Percentiles rank a stretch among this genome's conserved stretches.
These are phyloP conservation scores for Brachionus asplanchnoidis DNA, from an alignment of 1,140 invertebrate species.

Conservation along the genomic window DNA sequence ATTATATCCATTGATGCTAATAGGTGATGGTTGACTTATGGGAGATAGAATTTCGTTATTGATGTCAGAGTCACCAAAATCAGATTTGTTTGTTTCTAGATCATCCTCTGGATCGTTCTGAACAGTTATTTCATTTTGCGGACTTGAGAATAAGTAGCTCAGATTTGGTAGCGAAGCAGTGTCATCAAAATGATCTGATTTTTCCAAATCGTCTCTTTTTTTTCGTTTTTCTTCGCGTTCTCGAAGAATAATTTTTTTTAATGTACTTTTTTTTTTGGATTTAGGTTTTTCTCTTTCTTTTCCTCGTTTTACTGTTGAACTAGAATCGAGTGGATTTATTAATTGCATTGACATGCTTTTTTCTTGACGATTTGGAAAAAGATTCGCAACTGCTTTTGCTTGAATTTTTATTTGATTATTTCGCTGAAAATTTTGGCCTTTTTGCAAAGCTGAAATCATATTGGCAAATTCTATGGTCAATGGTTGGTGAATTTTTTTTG, in stretches of 20 bases:
- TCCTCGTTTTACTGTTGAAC: slow-evolving; percentile 48
- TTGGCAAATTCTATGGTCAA: slow-evolving; percentile 21
- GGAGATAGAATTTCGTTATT: slow-evolving; percentile 43
- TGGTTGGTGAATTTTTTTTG: slow-evolving; percentile 12
- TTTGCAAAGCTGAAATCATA: slow-evolving; percentile 30
- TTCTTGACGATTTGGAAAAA: not conserved
- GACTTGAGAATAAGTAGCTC: not conserved
- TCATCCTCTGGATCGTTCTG: not conserved
- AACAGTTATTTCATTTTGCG: not conserved
- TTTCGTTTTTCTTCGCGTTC: slow-evolving; percentile 56
- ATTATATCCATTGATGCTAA: slow-evolving; percentile 41
- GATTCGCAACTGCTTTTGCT: not conserved
- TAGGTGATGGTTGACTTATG: slow-evolving; percentile 38
- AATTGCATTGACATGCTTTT: not conserved
- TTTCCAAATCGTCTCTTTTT: slow-evolving; percentile 1
- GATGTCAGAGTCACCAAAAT: slow-evolving; percentile 43
- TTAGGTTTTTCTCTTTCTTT: slow-evolving; percentile 56
- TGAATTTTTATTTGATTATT: not conserved
- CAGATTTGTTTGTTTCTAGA: not conserved
- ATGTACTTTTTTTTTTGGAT: slow-evolving; percentile 54
- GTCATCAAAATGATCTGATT: not conserved
- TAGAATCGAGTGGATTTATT: slow-evolving; percentile 31
- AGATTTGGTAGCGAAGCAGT: not conserved
- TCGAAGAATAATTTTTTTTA: slow-evolving; percentile 56
- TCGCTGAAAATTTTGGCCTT: not conserved